phyloP scores from a whole-genome alignment of 2,113 vertebrate species.

The Hippopotamus amphibius region DNA sequence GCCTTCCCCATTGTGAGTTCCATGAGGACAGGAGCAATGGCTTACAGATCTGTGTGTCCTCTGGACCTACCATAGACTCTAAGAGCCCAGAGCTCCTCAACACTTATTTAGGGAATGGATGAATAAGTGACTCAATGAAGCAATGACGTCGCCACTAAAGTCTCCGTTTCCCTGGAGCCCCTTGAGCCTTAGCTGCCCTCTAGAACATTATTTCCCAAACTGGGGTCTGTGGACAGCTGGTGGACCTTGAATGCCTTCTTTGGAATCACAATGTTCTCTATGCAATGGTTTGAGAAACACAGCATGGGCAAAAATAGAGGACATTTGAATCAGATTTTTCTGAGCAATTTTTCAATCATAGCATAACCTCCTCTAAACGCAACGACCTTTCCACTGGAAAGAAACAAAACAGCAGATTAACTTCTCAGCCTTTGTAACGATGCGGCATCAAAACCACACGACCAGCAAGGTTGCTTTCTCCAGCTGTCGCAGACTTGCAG shows the following conservation, averaged over 20 bases:
- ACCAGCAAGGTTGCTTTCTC: neutral
- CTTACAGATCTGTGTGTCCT: neutral
- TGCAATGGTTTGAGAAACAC: neutral
- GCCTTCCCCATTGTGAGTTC: neutral
- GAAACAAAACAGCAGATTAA: slow-evolving; percentile 73
- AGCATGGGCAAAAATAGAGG: neutral
- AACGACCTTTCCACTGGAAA: neutral
- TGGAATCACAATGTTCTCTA: neutral
- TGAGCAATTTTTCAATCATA: slow-evolving; percentile 62
- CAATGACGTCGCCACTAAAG: neutral
- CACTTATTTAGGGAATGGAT: neutral
- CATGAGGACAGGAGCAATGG: neutral
- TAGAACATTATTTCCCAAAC: neutral
- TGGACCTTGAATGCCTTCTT: neutral
- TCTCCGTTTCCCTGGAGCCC: neutral
- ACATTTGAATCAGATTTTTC: slow-evolving; percentile 60
- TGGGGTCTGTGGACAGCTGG: neutral
- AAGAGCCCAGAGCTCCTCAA: neutral
- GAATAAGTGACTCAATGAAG: neutral
- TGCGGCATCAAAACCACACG: neutral
- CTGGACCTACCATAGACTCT: neutral
- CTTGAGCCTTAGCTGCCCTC: neutral
- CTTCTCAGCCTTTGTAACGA: slow-evolving; percentile 21
- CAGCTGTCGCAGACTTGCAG: neutral
- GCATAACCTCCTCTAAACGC: slow-evolving; percentile 9